These are phyloP conservation scores for Eupeodes corollae DNA, from an alignment of 1,140 invertebrate species.

Conservation along the genomic window DNA sequence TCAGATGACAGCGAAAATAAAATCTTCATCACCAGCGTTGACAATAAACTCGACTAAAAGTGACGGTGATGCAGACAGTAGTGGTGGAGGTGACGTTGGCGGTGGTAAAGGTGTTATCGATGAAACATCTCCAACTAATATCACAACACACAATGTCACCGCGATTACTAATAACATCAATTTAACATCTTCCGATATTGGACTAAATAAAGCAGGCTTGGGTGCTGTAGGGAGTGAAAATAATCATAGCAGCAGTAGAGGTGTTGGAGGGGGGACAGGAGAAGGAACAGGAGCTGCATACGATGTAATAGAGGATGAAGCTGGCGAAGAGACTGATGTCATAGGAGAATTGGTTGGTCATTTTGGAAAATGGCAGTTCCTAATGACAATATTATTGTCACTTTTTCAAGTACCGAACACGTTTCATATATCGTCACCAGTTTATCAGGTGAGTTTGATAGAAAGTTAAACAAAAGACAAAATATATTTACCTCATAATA, in stretches of 20 bases:
- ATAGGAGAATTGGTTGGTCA: conserved; percentile 56
- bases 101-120: neutral
- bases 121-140: neutral
- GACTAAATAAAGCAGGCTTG: neutral
- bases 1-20: neutral
- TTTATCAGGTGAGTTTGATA: conserved; percentile 44
- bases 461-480: too few species aligned
- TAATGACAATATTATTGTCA: conserved; percentile 56
- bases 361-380: conserved; percentile 62
- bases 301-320: neutral
- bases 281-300: neutral
- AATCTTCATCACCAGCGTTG: neutral
- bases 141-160: neutral
- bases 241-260: neutral
- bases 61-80: conserved; percentile 2
- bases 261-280: neutral
- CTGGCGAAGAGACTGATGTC: conserved; percentile 47
- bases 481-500: too few species aligned
- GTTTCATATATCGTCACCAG: conserved; percentile 59
- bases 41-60: conserved; percentile 1
- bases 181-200: neutral
- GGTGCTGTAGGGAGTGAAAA: neutral
- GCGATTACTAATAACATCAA: neutral
- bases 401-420: conserved; percentile 64
- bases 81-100: conserved; percentile 10